phyloP scores from a whole-genome alignment of 2,797 vertebrate genomes.

The Masticophis lateralis region DNA sequence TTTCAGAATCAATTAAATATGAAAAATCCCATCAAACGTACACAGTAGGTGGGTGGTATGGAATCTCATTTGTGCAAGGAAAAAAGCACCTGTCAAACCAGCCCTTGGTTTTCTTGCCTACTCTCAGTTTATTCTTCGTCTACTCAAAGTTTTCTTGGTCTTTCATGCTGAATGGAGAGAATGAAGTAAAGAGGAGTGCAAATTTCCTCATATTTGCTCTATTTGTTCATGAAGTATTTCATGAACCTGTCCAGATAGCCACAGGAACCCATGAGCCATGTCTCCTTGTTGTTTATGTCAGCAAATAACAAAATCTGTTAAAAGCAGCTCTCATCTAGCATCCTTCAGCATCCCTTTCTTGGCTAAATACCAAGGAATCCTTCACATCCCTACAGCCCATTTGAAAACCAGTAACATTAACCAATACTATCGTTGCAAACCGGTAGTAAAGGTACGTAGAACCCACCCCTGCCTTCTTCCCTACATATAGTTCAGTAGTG shows the following conservation, averaged over 20 bases:
- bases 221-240: neutral
- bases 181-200: neutral
- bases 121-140: constrained; percentile 10
- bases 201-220: neutral
- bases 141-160: neutral
- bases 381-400: neutral
- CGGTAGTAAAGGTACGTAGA: neutral
- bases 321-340: neutral
- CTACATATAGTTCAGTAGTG: neutral
- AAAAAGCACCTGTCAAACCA: constrained; percentile 50
- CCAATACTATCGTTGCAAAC: neutral
- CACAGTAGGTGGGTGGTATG: constrained; percentile 64
- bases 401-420: neutral
- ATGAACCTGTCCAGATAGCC: neutral
- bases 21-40: constrained; percentile 58
- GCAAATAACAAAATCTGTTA: neutral
- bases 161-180: neutral
- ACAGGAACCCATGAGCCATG: neutral
- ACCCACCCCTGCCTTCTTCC: neutral
- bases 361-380: neutral
- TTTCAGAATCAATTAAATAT: constrained; percentile 42
- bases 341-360: neutral
- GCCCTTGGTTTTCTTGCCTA: constrained; percentile 42
- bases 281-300: neutral
- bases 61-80: constrained; percentile 61